Conservation (phyloP, 2,888 invertebrate species). For the Acleris sparsana region DNA sequence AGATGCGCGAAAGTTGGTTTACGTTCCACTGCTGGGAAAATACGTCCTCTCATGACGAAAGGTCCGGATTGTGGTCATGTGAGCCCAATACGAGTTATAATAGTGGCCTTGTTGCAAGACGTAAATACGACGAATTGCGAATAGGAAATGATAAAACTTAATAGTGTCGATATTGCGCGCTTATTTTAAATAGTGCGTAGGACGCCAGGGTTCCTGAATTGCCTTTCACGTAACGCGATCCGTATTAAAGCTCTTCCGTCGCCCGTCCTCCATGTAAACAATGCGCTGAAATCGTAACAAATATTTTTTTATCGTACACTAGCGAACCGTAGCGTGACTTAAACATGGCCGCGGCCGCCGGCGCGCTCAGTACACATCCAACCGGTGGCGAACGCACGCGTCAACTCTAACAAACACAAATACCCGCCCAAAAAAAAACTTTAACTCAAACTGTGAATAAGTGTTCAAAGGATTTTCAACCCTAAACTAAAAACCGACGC, state of each 20-base stretch:
- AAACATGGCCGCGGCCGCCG: slow-evolving; percentile 69
- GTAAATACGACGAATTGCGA: no score
- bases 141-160: no score
- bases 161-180: background rate
- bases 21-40: no score
- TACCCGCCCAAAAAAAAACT: slow-evolving; percentile 44
- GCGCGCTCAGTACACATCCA: slow-evolving; percentile 69
- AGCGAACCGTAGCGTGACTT: slow-evolving; percentile 66
- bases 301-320: slow-evolving; percentile 60
- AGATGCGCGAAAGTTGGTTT: no score
- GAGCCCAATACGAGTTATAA: no score
- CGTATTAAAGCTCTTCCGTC: slow-evolving; percentile 30
- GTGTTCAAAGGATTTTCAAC: slow-evolving; percentile 46
- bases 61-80: no score
- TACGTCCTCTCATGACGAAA: no score
- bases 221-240: slow-evolving; percentile 29
- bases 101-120: no score
- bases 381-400: slow-evolving; percentile 69
- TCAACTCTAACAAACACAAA: slow-evolving; percentile 45
- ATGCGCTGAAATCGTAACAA: slow-evolving; percentile 62
- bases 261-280: slow-evolving; percentile 50
- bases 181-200: background rate
- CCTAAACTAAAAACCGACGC: slow-evolving; percentile 43
- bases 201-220: slow-evolving; percentile 20
- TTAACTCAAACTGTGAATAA: slow-evolving; percentile 46